Conservation (phyloP, 1,140 invertebrate genomes). For the Anoplolepis gracilipes region DNA sequence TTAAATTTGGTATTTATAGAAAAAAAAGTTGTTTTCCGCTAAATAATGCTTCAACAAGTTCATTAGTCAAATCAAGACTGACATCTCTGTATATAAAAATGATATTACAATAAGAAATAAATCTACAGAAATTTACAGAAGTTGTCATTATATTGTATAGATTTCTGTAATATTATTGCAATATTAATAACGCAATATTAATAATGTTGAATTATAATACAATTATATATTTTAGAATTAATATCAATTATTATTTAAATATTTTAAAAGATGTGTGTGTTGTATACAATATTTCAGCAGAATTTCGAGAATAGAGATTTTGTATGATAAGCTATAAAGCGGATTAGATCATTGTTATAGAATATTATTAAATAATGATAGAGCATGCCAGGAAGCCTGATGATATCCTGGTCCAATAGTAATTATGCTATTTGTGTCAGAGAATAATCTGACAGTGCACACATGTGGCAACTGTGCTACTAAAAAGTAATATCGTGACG, state of each 20-base stretch:
- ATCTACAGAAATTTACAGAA: too few species aligned
- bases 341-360: not conserved
- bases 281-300: not conserved
- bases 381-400: not conserved
- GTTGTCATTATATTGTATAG: not conserved
- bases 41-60: not conserved
- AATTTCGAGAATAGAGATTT: not conserved
- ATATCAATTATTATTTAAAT: not conserved
- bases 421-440: not conserved
- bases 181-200: too few species aligned
- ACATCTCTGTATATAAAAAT: not conserved
- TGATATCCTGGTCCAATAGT: not conserved
- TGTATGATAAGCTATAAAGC: not conserved
- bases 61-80: too few species aligned
- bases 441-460: not conserved
- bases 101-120: not conserved
- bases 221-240: too few species aligned
- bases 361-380: not conserved
- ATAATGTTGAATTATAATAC: too few species aligned
- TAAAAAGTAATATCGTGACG: not conserved
- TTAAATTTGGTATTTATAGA: conserved; percentile 53
- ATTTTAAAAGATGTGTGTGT: too few species aligned
- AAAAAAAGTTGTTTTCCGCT: conserved; percentile 3
- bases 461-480: not conserved
- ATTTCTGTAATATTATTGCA: not conserved